phyloP scores from a whole-genome alignment of 2,113 vertebrate species.

The Narcine bancroftii region DNA sequence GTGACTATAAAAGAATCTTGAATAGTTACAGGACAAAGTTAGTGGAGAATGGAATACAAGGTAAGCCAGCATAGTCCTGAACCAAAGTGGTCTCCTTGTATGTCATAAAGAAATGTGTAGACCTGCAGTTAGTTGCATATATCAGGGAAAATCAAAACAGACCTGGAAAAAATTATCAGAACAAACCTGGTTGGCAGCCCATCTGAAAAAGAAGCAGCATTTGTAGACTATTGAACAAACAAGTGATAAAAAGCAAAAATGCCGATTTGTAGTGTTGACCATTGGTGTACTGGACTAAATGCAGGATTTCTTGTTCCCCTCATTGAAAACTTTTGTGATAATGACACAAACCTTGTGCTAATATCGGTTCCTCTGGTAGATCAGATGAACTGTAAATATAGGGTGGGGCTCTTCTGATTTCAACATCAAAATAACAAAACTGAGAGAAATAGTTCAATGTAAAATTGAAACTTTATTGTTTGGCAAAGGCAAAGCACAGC shows the following conservation, averaged over 20 bases:
- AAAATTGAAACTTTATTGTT: conserved; percentile 38
- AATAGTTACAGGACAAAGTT: no score
- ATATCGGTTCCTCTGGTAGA: background rate
- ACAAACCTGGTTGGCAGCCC: background rate
- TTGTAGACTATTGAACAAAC: background rate
- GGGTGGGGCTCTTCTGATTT: background rate
- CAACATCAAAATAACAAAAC: background rate
- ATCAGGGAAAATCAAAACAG: background rate
- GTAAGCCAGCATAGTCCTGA: no score
- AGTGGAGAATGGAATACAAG: no score
- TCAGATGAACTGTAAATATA: background rate
- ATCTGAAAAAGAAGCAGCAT: background rate
- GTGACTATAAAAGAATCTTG: no score
- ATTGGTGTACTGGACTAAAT: background rate
- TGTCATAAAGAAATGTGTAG: no score
- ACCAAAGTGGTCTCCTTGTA: no score
- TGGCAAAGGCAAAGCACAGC: conserved; percentile 36
- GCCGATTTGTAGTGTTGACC: background rate
- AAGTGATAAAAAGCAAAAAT: background rate
- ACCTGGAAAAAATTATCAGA: background rate
- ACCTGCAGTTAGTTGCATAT: no score
- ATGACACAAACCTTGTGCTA: background rate
- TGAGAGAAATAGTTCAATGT: background rate
- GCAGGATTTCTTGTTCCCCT: background rate
- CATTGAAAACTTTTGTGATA: background rate